Evolutionary conservation across 2,113 vertebrate species (phyloP), one percentile per base, ranked within the genome.

Genomic region (Syngnathus floridae): DNA sequence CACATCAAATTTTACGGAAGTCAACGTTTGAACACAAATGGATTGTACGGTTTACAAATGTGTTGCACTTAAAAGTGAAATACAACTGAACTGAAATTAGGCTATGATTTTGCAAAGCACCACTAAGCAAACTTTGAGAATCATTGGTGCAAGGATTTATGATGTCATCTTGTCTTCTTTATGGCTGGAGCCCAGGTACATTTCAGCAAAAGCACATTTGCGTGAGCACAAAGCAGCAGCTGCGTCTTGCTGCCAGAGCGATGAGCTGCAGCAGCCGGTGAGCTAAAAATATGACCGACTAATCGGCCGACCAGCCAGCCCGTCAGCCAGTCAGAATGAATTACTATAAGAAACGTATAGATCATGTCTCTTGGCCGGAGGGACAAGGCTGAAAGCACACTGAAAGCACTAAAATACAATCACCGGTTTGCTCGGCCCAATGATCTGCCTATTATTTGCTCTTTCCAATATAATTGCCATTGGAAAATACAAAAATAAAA

Each of bases 121-220:
- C 1, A 31, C 1, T 7, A 1, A 14, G 26, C 21, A 26, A 5
- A 16, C 22, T 31, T 55, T 31, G 13, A 31, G 26, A 55, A 31
- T 31, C 22, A 31, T 1, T 12, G 2, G 5, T 26, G 17, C 9
- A 21, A 51, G 48, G 7, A 35, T 21, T 26, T 54, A 26, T 26
- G 51, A 22, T 0, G 21, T 54, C 11, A 26, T 54, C 11, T 26
- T 35, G 22, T 35, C 58, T 19, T 60, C 58, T 21, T 41, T 40
- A n/a, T n/a, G 35, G 58, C 38, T 1, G 0, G n/a, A 61, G 37
- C 40, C 9, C 37, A 13, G n/a, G 58, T 31, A 61, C 40, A 61
- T 14, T 61, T 40, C 9, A 61, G 37, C 7, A 61, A n/a, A 81
- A 86, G 85, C 87, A 87, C 85, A 81, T 52, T 66, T 19, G 40